Evolutionary conservation across 2,797 vertebrate genomes (phyloP).

Genomic region (Hyperoplus lanceolatus): DNA sequence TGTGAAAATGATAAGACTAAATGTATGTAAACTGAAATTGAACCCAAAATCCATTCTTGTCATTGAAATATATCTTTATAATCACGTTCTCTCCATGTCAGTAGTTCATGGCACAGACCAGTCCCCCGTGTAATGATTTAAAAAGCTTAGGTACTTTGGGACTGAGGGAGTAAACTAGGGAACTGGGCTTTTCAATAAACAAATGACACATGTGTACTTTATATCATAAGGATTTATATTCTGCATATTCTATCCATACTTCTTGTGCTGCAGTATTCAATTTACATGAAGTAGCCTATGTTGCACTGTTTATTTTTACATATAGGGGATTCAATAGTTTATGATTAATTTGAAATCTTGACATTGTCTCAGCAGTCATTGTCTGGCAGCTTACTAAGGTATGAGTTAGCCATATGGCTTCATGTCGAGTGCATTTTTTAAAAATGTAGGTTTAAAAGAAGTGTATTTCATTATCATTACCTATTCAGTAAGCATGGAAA

Average conservation of each 20-base stretch:
- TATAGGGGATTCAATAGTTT: background rate
- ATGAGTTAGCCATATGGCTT: background rate
- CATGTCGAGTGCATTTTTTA: constrained; percentile 16
- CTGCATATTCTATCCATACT: background rate
- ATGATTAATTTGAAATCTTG: background rate
- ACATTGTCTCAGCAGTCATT: background rate
- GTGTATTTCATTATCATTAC: constrained; percentile 23
- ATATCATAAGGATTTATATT: constrained; percentile 1
- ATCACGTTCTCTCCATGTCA: constrained; percentile 15
- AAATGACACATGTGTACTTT: constrained; percentile 13
- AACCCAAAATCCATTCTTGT: background rate
- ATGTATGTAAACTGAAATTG: no score
- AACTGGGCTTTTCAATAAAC: constrained; percentile 6
- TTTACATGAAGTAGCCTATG: background rate
- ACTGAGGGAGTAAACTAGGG: constrained; percentile 15
- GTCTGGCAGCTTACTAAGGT: background rate
- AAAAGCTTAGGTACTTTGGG: constrained; percentile 42
- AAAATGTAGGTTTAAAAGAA: background rate
- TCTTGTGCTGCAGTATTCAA: background rate
- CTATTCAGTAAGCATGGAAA: constrained; percentile 19
- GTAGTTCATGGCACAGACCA: constrained; percentile 23
- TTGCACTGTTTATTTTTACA: background rate
- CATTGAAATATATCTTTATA: constrained; percentile 16
- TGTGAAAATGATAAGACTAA: background rate
- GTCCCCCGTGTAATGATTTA: constrained; percentile 44